Evolutionary conservation across 2,888 invertebrate species (phyloP), one percentile per base, ranked within the genome.

Genomic region (Conus canariensis): DNA sequence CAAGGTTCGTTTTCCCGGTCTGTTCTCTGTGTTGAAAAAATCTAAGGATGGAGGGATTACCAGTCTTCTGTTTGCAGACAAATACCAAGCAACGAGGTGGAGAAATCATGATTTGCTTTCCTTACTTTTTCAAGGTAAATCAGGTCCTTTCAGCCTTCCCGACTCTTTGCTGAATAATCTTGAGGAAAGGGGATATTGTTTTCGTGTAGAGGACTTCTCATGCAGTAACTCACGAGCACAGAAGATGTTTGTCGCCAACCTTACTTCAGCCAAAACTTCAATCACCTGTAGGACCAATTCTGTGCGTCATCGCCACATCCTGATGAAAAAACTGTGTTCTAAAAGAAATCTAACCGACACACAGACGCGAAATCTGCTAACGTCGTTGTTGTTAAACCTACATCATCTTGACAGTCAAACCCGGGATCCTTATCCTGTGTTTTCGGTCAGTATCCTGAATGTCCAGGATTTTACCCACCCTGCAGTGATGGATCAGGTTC

Each of bases 191-290:
- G 88, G 88, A 4, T 85, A 85, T 67, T 90, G 90, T 74, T 56
- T 90, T 22, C 74, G 67, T n/a, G 3, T 90, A 70, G 88, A 85
- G 14, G 90, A 90, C 59, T 85, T 90, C 10, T 85, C 88, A 10
- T 90, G 90, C 45, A 77, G 25, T 22, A 88, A 70, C 9, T 88
- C 88, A 19, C 80, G 60, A 19, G 64, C 58, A 19, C 82, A 88
- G 70, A 30, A 64, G 30, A 45, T 59, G 64, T 16, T 90, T 9
- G 60, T 85, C 14, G 14, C 88, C 59, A 85, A 85, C 25, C 22
- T 88, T n/a, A 85, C 60, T 14, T 88, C 85, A 19, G n/a, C 56
- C 19, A 19, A 16, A 19, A 22, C 56, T 14, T 25, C 22, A 56
- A 7, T 22, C 22, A 22, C 19, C 2, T 83, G 82, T 56, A 9